Evolutionary conservation across 2,888 invertebrate species (phyloP), one percentile per base, ranked within the genome.

Genomic region (Phania funesta): DNA sequence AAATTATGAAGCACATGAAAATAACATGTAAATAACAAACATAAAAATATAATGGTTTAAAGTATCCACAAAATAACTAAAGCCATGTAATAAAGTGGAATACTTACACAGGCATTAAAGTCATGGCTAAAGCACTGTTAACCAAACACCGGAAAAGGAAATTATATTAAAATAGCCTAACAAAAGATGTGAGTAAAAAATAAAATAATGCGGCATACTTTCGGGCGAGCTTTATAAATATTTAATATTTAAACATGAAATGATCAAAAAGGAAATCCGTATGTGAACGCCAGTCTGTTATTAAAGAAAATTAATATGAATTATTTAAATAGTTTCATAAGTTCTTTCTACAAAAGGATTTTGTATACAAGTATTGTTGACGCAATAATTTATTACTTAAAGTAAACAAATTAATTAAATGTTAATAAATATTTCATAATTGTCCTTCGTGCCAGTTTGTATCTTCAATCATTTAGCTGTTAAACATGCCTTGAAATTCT

Each of bases 121-220:
- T 38, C 11, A 35, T n/a, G 41, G 11, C 9, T 41, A 6, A 38
- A 29, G 9, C 22, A 58, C 50, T 50, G 38, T 24, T 7, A 68
- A 62, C 48, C 48, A 48, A 38, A 56, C 22, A 68, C 2, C 52
- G 75, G 62, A 80, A 75, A 65, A 22, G 68, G 68, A 74, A 64
- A 74, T 60, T 26, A 58, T 70, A 38, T 64, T 75, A 75, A 75
- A 48, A 79, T 20, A 20, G 18, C 54, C 46, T 7, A 50, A n/a
- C 35, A 38, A 71, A 60, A 60, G 50, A 50, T 13, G 13, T 60
- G 20, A 38, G 9, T 38, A 38, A 20, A n/a, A 41, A n/a, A n/a
- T n/a, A 62, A 62, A 54, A 64, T 22, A 24, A 32, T 74, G 9
- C 56, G 38, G 75, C 65, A 67, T 67, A 48, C 65, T 67, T 67